Percentiles rank a stretch among this genome's conserved stretches.
These are phyloP conservation scores for Lagopus muta DNA, from an alignment of 2,113 vertebrate genomes.

Conservation along the genomic window DNA sequence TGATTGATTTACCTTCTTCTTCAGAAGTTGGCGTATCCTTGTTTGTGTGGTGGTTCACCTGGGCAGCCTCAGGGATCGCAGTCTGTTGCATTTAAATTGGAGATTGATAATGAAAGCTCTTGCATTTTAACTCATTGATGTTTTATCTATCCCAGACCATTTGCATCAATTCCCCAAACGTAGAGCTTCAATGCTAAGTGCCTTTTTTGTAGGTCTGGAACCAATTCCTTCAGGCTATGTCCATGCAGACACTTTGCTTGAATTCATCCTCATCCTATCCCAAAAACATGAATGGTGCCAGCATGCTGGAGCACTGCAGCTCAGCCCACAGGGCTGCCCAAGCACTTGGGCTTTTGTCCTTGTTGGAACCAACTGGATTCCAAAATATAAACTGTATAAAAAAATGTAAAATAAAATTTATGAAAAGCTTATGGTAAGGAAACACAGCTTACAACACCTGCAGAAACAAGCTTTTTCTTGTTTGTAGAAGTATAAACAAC, in stretches of 20 bases:
- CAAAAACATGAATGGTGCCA: not conserved
- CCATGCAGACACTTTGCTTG: not conserved
- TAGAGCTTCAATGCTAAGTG: not conserved
- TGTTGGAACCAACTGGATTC: not conserved
- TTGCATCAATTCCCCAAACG: not conserved
- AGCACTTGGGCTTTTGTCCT: not conserved
- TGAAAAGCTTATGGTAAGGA: not conserved
- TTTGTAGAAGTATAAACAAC: not conserved
- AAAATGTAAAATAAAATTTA: not conserved
- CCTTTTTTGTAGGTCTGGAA: not conserved
- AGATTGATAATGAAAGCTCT: not conserved
- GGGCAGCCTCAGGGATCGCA: not conserved
- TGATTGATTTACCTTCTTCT: not conserved
- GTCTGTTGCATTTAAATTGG: not conserved
- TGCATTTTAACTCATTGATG: not conserved
- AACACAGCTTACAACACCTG: not conserved
- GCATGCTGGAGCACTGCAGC: not conserved
- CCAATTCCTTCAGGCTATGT: not conserved
- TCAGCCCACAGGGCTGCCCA: not conserved
- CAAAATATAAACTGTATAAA: not conserved
- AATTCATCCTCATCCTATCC: not conserved
- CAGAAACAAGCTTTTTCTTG: not conserved
- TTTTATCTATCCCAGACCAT: not conserved
- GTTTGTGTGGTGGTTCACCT: not conserved
- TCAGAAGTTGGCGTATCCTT: not conserved